Evolutionary conservation across 2,797 vertebrate species (phyloP), one percentile per base, ranked within the genome.

Genomic region (Danio choprae): DNA sequence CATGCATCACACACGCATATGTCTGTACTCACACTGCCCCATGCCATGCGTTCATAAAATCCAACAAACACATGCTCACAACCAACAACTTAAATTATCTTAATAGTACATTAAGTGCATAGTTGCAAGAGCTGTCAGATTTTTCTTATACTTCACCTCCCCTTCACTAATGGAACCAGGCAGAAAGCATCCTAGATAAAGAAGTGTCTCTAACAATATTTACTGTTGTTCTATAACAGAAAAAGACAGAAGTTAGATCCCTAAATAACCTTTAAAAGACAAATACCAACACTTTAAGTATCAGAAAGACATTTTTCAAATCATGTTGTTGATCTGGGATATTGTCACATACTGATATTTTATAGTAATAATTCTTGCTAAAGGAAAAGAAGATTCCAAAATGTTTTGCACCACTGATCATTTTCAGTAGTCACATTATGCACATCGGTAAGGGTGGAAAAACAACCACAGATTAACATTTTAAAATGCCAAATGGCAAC

Each of bases 1-100:
- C 62, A 80, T 51, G 51, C 43, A 80, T 55, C 55, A 38, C 76
- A 81, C 16, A 73, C 8, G 50, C 63, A 70, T 36, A 81, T 44
- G 56, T 55, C 67, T 18, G 44, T 38, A 73, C 20, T 73, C 40
- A 70, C 46, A 75, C 9, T 68, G 15, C 58, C 51, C 0, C 10
- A 29, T 29, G 63, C 53, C 18, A 60, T 63, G 29, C 7, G 22
- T 15, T 50, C 22, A 43, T 46, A 41, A 46, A 67, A 63, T 18
- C 13, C 55, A 69, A 67, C 44, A 43, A 36, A 68, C 55, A 65
- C 36, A 71, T 59, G 59, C 63, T 64, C 74, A 71, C 18, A 38
- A 22, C 36, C 13, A 51, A 43, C 65, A 71, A 43, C 59, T 15
- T 10, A 64, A 62, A 65, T 70, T 6, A 64, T 44, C 75, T 68